Evolutionary conservation across 1,140 invertebrate genomes (phyloP).

Genomic region (Bicyclus anynana): DNA sequence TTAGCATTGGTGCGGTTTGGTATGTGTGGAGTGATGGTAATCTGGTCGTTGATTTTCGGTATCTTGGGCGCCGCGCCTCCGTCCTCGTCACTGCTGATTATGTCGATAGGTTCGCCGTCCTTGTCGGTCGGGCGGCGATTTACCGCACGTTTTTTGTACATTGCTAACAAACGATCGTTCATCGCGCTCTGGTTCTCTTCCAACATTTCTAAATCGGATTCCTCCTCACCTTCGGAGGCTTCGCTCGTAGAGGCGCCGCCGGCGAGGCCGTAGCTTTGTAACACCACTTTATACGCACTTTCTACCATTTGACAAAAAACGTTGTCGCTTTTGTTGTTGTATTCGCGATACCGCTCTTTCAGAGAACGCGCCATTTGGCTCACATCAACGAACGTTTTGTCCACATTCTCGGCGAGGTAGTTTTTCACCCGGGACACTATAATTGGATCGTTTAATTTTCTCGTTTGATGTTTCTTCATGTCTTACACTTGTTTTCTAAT

Average conservation of each 20-base stretch:
- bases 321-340: slow-evolving; percentile 81
- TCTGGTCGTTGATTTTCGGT: slow-evolving; percentile 72
- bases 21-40: slow-evolving; percentile 71
- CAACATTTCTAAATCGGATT: slow-evolving; percentile 77
- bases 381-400: slow-evolving; percentile 84
- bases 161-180: slow-evolving; percentile 64
- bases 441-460: slow-evolving; percentile 64
- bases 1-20: slow-evolving; percentile 49
- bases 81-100: slow-evolving; percentile 78
- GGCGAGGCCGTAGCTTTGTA: slow-evolving; percentile 79
- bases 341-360: slow-evolving; percentile 84
- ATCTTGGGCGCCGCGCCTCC: slow-evolving; percentile 66
- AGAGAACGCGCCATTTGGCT: slow-evolving; percentile 85
- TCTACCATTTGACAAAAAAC: slow-evolving; percentile 83
- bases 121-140: slow-evolving; percentile 57
- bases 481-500: slow-evolving; percentile 25
- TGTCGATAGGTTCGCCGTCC: slow-evolving; percentile 77
- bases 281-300: slow-evolving; percentile 77
- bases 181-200: slow-evolving; percentile 72
- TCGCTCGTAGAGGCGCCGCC: slow-evolving; percentile 76
- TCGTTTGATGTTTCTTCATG: slow-evolving; percentile 69
- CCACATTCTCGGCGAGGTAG: slow-evolving; percentile 84
- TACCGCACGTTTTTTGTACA: slow-evolving; percentile 68
- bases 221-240: slow-evolving; percentile 74
- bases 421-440: slow-evolving; percentile 77